Conservation (phyloP, 2,888 invertebrate species). For the Hypolimnas misippus region DNA sequence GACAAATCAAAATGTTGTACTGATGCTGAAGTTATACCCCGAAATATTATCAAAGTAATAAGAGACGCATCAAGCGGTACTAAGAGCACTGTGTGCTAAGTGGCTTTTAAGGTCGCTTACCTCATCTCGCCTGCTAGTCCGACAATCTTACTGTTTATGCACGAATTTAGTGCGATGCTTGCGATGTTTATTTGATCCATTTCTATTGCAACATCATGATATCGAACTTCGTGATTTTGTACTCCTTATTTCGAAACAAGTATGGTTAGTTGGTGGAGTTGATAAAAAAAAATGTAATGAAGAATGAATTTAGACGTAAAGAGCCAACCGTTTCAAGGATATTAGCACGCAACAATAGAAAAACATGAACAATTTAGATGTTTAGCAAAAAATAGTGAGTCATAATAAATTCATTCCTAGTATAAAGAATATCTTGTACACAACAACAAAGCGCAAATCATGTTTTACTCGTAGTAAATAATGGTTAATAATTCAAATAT, state of each 20-base stretch:
- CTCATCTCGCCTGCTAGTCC: constrained; percentile 68
- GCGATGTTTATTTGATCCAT: constrained; percentile 61
- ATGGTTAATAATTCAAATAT: constrained; percentile 29
- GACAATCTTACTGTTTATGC: constrained; percentile 62
- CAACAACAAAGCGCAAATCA: constrained; percentile 59
- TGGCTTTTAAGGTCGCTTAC: constrained; percentile 82
- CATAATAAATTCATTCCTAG: constrained; percentile 53
- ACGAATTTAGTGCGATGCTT: constrained; percentile 61
- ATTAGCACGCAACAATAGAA: constrained; percentile 40
- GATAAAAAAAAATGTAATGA: not conserved
- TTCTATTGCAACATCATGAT: constrained; percentile 47
- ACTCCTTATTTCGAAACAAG: constrained; percentile 11
- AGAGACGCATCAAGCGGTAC: constrained; percentile 69
- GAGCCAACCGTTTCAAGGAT: constrained; percentile 41
- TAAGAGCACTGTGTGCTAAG: constrained; percentile 71
- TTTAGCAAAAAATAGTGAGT: constrained; percentile 54
- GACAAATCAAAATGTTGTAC: constrained; percentile 24
- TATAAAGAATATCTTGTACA: constrained; percentile 50
- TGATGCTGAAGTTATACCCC: constrained; percentile 55
- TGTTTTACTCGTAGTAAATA: constrained; percentile 38
- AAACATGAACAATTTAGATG: constrained; percentile 38
- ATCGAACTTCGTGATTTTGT: constrained; percentile 3
- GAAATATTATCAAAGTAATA: constrained; percentile 74
- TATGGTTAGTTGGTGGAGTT: not conserved
- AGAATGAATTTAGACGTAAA: constrained; percentile 17